These are phyloP conservation scores for Eumerus sabulonum DNA, from an alignment of 2,888 invertebrate species.

Conservation along the genomic window DNA sequence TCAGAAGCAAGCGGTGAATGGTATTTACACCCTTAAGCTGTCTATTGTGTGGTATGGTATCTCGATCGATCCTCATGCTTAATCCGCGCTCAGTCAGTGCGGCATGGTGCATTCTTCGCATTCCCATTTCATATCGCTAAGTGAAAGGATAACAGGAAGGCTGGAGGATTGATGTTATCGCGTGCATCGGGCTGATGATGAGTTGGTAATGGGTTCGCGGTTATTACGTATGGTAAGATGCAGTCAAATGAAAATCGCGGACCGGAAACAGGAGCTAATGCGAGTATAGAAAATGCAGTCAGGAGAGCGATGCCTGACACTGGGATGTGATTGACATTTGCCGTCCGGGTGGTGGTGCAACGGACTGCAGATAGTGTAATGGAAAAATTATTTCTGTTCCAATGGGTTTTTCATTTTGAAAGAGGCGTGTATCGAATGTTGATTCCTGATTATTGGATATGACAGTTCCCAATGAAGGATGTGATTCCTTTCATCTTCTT, in stretches of 20 bases:
- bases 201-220: conserved; percentile 44
- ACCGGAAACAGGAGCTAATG: conserved; percentile 27
- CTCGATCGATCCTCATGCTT: conserved; percentile 12
- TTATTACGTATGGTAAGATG: conserved; percentile 56
- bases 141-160: conserved; percentile 38
- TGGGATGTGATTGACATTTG: conserved; percentile 58
- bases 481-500: too few relatives aligned
- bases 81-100: conserved; percentile 41
- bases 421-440: conserved; percentile 37
- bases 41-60: conserved; percentile 30
- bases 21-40: conserved; percentile 47
- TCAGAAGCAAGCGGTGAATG: conserved; percentile 26
- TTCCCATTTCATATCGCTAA: conserved; percentile 2
- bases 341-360: conserved; percentile 47
- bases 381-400: conserved; percentile 54
- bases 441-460: conserved; percentile 31
- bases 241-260: conserved; percentile 63
- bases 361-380: conserved; percentile 11
- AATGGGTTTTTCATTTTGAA: conserved; percentile 50
- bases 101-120: conserved; percentile 15
- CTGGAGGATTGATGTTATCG: conserved; percentile 4
- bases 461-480: conserved; percentile 39
- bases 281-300: neutral
- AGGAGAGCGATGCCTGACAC: conserved; percentile 35
- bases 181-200: conserved; percentile 6